Base-by-base conservation (phyloP, 1,140 invertebrate genomes). In the Drosophila tristis region DNA sequence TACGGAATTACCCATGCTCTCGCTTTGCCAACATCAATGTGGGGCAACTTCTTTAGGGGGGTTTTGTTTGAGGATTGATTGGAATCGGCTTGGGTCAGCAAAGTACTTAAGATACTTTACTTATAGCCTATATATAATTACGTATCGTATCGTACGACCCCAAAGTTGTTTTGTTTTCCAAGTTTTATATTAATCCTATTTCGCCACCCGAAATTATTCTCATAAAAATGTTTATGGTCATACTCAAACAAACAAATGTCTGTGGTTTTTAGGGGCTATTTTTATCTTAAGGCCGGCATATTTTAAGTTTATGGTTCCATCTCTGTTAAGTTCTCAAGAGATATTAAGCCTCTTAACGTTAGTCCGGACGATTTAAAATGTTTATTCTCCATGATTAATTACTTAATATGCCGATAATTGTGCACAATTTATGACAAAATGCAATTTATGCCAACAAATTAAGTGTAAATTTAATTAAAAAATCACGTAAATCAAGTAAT, bases 21-120 rank as follows among this genome's bases (percentile, higher is more conserved):
- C 0, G 8, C 45, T 13, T 25, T 16, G 6, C 7, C 7, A 31
- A 60, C 66, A 72, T 72, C 67, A 72, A 72, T 72, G 49, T 26
- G 31, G 48, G 4, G 6, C 9, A 23, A 48, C 16, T 23, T 48
- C 20, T 25, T 48, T 42, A 8, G 42, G 15, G 13, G 8, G 29
- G 23, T 7, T 43, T 26, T 43, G 13, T 39, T 39, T 39, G 54
- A 43, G 23, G n/a, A 31, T 67, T 59, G 66, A 71, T 72, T 48
- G 56, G 48, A 72, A 72, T 72, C 48, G 42, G 56, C 49, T 60
- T 72, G 42, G 67, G 67, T 72, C 56, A 72, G 68, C 65, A 20
- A 20, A 2, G 9, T 42, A 25, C 16, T 25, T 31, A 8, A 7
- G 45, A 70, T 70, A 70, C 70, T 66, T 56, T 48, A 71, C 48